Evolutionary conservation across 2,888 invertebrate genomes (phyloP).

Genomic region (Saturnia japonica): DNA sequence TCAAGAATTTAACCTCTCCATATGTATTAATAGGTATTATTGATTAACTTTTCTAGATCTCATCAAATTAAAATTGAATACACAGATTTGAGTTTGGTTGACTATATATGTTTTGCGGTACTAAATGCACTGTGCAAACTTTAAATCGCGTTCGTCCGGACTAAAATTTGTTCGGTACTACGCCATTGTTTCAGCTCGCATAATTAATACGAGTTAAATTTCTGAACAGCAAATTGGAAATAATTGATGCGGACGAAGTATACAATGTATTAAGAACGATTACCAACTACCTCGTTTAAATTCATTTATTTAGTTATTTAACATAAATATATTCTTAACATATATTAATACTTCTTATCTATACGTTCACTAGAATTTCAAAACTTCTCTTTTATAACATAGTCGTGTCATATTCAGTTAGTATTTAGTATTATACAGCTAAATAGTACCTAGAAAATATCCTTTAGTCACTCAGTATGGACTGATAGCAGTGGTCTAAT

Average conservation of each 20-base stretch:
- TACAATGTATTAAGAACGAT: neutral
- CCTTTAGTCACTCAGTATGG: too few relatives aligned
- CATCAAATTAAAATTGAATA: too few relatives aligned
- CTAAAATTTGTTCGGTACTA: slow-evolving; percentile 20
- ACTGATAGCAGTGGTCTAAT: too few relatives aligned
- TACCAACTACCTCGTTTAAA: neutral
- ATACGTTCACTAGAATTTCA: neutral
- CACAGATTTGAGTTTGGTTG: too few relatives aligned
- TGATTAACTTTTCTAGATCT: neutral
- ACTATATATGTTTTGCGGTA: neutral
- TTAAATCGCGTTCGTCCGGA: slow-evolving; percentile 15
- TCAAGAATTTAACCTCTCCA: too few relatives aligned
- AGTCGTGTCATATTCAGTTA: too few relatives aligned
- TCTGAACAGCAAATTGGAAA: slow-evolving; percentile 22
- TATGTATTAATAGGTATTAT: too few relatives aligned
- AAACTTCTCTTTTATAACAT: too few relatives aligned
- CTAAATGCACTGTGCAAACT: neutral
- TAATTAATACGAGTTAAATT: slow-evolving; percentile 25
- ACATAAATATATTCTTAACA: neutral
- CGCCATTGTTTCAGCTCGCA: slow-evolving; percentile 19
- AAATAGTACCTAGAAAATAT: too few relatives aligned
- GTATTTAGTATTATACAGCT: too few relatives aligned
- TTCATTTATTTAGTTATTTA: neutral
- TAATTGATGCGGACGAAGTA: slow-evolving; percentile 7
- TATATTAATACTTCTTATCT: neutral